A percentile compares a stretch with the other conserved stretches of the same genome.
Conservation (phyloP, 2,888 invertebrate species). For the Chironomus tentans region DNA sequence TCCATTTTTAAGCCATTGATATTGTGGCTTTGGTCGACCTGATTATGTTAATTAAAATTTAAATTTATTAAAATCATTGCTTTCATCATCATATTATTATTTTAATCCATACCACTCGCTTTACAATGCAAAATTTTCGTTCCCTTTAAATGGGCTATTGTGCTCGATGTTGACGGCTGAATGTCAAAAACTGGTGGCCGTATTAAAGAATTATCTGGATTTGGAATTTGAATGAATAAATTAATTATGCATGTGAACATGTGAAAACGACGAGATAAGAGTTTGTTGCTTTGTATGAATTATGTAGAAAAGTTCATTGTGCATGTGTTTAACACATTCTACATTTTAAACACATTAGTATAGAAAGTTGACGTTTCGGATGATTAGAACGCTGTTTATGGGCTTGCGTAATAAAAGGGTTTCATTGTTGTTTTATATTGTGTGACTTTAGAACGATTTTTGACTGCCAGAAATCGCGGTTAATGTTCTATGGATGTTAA, state of each 20-base stretch:
- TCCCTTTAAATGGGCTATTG: conserved; percentile 76
- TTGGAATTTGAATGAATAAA: not conserved
- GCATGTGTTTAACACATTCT: not conserved
- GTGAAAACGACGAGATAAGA: too few species aligned
- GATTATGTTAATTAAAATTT: conserved; percentile 30
- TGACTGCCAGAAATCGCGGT: too few species aligned
- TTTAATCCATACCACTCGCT: conserved; percentile 65
- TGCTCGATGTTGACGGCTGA: conserved; percentile 76
- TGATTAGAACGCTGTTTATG: too few species aligned
- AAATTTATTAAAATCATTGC: not conserved
- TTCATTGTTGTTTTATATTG: too few species aligned
- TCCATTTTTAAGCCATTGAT: conserved; percentile 86
- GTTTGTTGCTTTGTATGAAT: not conserved
- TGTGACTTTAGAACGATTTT: too few species aligned
- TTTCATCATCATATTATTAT: not conserved
- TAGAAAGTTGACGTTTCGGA: too few species aligned
- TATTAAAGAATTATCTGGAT: conserved; percentile 38
- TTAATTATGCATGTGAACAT: not conserved
- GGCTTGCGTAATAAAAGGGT: too few species aligned
- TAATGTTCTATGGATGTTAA: too few species aligned
- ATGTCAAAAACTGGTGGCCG: conserved; percentile 83
- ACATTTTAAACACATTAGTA: too few species aligned
- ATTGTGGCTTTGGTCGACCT: conserved; percentile 88
- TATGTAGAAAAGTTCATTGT: not conserved
- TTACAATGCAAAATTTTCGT: conserved; percentile 89